phyloP scores from a whole-genome alignment of 2,797 vertebrate species.

The Trematomus bernacchii region DNA sequence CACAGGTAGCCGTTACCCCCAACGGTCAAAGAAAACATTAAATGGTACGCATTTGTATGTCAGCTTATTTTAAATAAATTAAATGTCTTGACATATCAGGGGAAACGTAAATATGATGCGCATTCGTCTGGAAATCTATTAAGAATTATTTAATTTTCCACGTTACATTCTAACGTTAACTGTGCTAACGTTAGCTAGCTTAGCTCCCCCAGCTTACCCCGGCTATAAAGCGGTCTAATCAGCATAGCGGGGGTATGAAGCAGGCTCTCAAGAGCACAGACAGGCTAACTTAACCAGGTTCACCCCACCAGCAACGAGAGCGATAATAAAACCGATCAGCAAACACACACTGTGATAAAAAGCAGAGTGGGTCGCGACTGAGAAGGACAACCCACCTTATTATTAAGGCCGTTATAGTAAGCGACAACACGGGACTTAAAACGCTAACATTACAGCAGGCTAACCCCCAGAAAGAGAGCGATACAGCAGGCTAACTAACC shows the following conservation, averaged over 20 bases:
- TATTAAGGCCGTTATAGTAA: not conserved
- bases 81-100: not conserved
- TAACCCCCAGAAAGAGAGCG: slow-evolving; percentile 49
- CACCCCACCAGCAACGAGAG: not conserved
- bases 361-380: not conserved
- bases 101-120: not conserved
- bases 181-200: slow-evolving; percentile 40
- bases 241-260: not conserved
- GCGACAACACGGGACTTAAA: slow-evolving; percentile 20
- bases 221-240: not conserved
- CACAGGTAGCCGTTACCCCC: not conserved
- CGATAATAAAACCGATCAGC: not conserved
- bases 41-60: not conserved
- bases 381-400: not conserved
- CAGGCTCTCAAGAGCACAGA: slow-evolving; percentile 4
- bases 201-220: slow-evolving; percentile 27
- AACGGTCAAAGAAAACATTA: not conserved
- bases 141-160: not conserved
- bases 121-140: not conserved
- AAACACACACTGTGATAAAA: not conserved
- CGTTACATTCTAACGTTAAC: not conserved
- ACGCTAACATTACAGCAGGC: slow-evolving; percentile 48
- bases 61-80: not conserved
- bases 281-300: slow-evolving; percentile 21
- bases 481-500: slow-evolving; percentile 57